A percentile compares a stretch with the other conserved stretches of the same genome.
Conservation (phyloP, 2,113 vertebrate genomes). For the Ammodytes dubius region DNA sequence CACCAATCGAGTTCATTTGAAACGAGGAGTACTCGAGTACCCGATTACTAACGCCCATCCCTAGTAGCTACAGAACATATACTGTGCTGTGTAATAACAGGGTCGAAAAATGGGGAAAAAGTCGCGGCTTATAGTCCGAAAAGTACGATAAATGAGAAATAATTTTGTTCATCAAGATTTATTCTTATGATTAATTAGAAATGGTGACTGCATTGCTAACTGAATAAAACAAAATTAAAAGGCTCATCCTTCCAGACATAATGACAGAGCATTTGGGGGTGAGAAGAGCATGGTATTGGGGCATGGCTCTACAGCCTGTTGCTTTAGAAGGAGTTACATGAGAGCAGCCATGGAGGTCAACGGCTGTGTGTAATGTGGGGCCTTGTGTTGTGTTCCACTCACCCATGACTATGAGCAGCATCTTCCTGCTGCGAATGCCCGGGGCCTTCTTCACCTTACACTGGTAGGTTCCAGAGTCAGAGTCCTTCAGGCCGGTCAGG, state of each 20-base stretch:
- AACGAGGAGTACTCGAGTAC: too few species aligned
- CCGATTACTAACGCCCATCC: too few species aligned
- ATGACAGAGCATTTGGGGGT: constrained; percentile 16
- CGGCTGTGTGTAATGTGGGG: constrained; percentile 43
- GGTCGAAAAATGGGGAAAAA: too few species aligned
- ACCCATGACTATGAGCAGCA: constrained; percentile 94
- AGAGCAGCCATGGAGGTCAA: constrained; percentile 62
- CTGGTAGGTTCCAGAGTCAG: constrained; percentile 92
- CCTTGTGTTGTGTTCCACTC: constrained; percentile 62
- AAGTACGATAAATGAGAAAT: background rate
- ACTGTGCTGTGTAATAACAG: too few species aligned
- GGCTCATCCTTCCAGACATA: constrained; percentile 43
- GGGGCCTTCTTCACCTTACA: constrained; percentile 98
- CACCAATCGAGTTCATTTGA: too few species aligned
- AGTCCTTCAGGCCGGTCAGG: constrained; percentile 87
- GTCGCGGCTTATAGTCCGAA: background rate
- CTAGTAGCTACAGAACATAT: too few species aligned
- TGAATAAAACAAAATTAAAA: background rate
- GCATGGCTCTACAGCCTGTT: constrained; percentile 46
- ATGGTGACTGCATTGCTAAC: background rate
- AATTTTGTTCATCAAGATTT: background rate
- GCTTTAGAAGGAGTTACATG: constrained; percentile 71
- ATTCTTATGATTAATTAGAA: constrained; percentile 1
- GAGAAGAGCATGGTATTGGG: constrained; percentile 33
- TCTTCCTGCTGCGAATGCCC: constrained; percentile 89